Evolutionary conservation across 2,797 vertebrate genomes (phyloP).

Genomic region (Sitta carolinensis): DNA sequence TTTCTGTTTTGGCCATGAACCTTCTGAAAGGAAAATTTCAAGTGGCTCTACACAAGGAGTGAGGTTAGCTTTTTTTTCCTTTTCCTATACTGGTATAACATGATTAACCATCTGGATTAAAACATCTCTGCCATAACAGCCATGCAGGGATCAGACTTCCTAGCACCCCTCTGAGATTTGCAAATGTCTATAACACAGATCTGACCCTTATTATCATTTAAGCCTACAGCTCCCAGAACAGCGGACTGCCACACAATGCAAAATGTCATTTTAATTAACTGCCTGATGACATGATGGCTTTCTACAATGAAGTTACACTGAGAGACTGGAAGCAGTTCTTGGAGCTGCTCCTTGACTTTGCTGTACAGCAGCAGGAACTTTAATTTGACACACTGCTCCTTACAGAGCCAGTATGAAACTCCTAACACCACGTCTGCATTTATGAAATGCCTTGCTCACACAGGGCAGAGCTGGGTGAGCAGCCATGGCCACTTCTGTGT

Average conservation of each 20-base stretch:
- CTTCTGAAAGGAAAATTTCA: neutral
- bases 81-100: neutral
- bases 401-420: neutral
- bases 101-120: neutral
- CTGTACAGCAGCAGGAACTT: neutral
- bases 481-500: fast-evolving
- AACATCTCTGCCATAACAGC: neutral
- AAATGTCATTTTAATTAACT: conserved; percentile 18
- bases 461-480: neutral
- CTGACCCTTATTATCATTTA: neutral
- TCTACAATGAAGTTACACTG: neutral
- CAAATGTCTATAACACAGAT: neutral
- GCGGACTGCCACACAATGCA: neutral
- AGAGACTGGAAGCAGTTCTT: neutral
- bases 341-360: neutral
- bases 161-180: neutral
- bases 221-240: neutral
- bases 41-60: neutral
- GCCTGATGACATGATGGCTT: neutral
- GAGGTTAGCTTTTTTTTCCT: neutral
- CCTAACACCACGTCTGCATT: fast-evolving
- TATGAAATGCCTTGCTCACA: neutral
- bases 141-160: neutral
- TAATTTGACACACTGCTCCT: neutral
- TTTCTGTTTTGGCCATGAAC: neutral